Evolutionary conservation across 2,797 vertebrate genomes (phyloP).

Genomic region (Limosa lapponica): DNA sequence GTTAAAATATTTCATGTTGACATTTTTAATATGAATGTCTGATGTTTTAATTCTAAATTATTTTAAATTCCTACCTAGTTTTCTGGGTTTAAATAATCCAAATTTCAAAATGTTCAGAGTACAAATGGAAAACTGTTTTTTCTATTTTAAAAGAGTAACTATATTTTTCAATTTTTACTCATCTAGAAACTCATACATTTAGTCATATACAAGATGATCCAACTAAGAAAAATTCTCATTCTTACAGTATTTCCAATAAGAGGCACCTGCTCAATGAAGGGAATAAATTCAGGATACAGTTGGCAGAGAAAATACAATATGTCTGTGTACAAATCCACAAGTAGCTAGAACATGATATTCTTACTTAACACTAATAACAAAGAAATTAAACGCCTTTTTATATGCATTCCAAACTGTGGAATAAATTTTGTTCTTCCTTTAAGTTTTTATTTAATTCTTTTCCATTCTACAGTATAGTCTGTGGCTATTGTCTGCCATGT

Average conservation of each 20-base stretch:
- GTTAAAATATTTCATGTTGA: neutral
- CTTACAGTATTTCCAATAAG: neutral
- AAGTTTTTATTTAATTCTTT: neutral
- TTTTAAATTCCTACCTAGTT: neutral
- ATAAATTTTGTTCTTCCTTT: neutral
- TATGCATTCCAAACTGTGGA: neutral
- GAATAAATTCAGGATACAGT: neutral
- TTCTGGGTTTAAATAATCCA: neutral
- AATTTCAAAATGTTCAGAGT: neutral
- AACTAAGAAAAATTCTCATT: neutral
- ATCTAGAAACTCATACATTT: neutral
- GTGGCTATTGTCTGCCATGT: neutral
- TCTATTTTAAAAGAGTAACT: neutral
- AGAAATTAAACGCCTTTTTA: neutral
- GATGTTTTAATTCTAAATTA: neutral
- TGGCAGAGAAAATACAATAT: neutral
- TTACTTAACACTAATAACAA: neutral
- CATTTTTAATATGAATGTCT: neutral
- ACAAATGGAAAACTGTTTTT: neutral
- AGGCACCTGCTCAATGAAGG: neutral
- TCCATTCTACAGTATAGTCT: neutral
- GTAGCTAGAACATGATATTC: rapidly evolving
- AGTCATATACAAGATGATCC: neutral
- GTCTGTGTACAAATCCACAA: rapidly evolving
- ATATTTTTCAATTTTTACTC: neutral